Evolutionary conservation across 2,113 vertebrate genomes (phyloP).

Genomic region (Protobothrops flavoviridis): DNA sequence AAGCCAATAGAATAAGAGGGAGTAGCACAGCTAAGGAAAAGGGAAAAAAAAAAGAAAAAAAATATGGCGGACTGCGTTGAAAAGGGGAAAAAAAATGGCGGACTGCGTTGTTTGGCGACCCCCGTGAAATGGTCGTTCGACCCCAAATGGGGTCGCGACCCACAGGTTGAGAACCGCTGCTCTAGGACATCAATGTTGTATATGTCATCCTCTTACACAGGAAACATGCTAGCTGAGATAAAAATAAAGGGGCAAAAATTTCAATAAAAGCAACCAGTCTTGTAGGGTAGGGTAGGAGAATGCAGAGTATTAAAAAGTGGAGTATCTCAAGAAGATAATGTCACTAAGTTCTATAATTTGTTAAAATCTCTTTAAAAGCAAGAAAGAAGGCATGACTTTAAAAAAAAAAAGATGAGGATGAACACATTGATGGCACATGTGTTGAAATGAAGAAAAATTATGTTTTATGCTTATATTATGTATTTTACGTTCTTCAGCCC

Average conservation of each 20-base stretch:
- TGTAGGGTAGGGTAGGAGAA: not conserved
- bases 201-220: not conserved
- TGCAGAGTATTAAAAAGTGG: not conserved
- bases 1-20: too few relatives aligned
- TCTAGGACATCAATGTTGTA: not conserved
- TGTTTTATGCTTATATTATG: conserved; percentile 8
- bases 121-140: too few relatives aligned
- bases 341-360: not conserved
- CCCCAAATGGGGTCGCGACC: too few relatives aligned
- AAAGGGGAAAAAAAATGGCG: too few relatives aligned
- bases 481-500: conserved; percentile 1
- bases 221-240: too few relatives aligned
- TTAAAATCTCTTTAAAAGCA: not conserved
- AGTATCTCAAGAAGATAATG: not conserved
- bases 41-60: too few relatives aligned
- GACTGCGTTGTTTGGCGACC: too few relatives aligned
- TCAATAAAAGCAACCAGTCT: not conserved
- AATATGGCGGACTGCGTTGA: too few relatives aligned
- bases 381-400: not conserved
- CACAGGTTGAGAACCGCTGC: too few relatives aligned
- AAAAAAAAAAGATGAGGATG: not conserved
- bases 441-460: conserved; percentile 3
- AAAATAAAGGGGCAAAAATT: not conserved
- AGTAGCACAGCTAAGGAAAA: too few relatives aligned
- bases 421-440: not conserved